Evolutionary conservation across 2,113 vertebrate genomes (phyloP).

Genomic region (Hydrochoerus hydrochaeris): DNA sequence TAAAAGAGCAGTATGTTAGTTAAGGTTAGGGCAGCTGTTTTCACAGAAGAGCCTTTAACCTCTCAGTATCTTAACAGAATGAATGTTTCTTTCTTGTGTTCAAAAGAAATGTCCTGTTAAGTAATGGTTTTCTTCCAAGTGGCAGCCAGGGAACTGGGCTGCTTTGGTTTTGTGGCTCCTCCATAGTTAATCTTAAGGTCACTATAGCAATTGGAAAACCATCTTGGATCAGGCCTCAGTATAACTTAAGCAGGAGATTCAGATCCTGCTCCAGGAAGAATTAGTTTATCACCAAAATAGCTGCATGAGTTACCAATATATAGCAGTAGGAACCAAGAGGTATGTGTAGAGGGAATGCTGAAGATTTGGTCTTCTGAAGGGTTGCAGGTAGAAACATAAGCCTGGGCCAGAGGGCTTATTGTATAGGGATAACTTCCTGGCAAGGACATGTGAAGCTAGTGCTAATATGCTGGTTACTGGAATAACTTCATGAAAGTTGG

Average conservation of each 20-base stretch:
- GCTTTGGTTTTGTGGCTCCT: neutral
- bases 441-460: neutral
- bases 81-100: conserved; percentile 32
- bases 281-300: neutral
- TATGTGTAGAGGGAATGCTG: neutral
- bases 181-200: neutral
- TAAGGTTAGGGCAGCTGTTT: neutral
- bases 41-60: neutral
- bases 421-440: neutral
- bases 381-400: neutral
- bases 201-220: neutral
- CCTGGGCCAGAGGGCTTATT: neutral
- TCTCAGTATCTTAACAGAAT: conserved; percentile 16
- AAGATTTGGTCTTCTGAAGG: neutral
- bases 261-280: neutral
- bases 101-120: neutral
- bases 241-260: neutral
- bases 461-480: neutral
- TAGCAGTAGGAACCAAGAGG: neutral
- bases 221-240: neutral
- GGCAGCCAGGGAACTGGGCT: neutral
- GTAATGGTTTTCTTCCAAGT: conserved; percentile 3
- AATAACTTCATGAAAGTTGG: neutral
- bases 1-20: neutral
- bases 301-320: neutral